Percentiles rank a stretch among this genome's conserved stretches.
Evolutionary conservation across 2,113 vertebrate species (phyloP).

Genomic region (Charadrius vociferus): DNA sequence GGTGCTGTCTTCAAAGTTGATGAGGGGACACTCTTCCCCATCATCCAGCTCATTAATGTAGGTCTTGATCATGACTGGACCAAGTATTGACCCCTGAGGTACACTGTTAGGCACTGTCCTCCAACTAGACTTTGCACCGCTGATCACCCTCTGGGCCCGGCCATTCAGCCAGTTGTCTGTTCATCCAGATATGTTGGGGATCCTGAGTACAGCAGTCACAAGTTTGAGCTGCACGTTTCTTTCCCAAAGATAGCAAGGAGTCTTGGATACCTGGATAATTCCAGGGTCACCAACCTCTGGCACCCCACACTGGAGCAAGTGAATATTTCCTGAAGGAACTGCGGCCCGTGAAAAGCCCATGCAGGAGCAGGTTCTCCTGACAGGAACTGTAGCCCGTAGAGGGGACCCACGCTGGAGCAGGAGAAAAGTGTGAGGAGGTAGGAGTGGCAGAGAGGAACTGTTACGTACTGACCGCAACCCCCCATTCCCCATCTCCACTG

Average conservation of each 20-base stretch:
- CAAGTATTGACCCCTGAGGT: neutral
- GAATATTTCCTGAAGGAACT: neutral
- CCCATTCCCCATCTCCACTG: too few relatives aligned
- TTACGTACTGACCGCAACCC: too few relatives aligned
- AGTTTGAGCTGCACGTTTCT: neutral
- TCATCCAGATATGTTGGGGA: neutral
- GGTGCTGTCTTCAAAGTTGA: too few relatives aligned
- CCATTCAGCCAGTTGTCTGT: neutral
- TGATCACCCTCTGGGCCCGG: neutral
- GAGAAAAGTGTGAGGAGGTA: neutral
- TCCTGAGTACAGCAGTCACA: neutral
- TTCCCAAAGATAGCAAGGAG: neutral
- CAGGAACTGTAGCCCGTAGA: neutral
- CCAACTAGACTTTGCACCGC: neutral
- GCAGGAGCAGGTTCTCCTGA: neutral
- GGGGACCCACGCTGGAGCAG: neutral
- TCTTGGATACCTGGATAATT: neutral
- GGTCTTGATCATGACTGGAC: too few relatives aligned
- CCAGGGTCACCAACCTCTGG: neutral
- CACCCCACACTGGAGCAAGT: neutral
- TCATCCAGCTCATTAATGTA: too few relatives aligned
- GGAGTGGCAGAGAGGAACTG: neutral
- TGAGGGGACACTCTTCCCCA: too few relatives aligned
- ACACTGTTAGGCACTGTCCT: neutral
- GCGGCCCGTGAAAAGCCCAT: neutral